These are phyloP conservation scores for Tenthredo livida DNA, from an alignment of 2,888 invertebrate species.

Conservation along the genomic window DNA sequence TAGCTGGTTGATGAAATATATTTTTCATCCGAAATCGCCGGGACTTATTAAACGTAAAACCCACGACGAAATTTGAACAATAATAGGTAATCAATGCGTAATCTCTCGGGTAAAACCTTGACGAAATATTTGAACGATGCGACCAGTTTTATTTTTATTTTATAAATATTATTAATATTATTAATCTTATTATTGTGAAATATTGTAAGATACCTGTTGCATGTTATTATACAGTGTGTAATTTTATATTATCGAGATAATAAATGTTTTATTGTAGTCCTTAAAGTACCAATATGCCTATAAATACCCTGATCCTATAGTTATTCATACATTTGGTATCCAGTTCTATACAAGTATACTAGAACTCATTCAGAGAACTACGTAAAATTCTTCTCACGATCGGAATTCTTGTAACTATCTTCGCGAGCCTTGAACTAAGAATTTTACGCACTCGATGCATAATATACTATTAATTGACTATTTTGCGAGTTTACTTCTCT, in stretches of 20 bases:
- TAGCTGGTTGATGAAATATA: background rate
- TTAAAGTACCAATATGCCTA: background rate
- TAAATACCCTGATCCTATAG: background rate
- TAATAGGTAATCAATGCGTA: no score
- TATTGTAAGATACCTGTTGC: constrained; percentile 75
- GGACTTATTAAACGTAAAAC: background rate
- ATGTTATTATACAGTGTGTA: constrained; percentile 72
- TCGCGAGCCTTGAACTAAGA: no score
- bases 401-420: background rate
- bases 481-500: no score
- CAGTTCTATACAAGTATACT: background rate
- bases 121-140: background rate
- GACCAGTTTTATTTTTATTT: background rate
- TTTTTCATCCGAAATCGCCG: background rate
- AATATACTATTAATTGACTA: no score
- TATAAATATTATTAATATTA: constrained; percentile 31
- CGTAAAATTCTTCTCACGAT: background rate
- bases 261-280: constrained; percentile 69
- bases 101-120: background rate
- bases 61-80: background rate
- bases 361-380: no score
- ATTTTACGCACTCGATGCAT: no score
- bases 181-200: constrained; percentile 70
- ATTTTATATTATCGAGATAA: constrained; percentile 75
- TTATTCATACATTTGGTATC: background rate